Base-by-base conservation (phyloP, 2,888 invertebrate species). In the Blomia tropicalis region DNA sequence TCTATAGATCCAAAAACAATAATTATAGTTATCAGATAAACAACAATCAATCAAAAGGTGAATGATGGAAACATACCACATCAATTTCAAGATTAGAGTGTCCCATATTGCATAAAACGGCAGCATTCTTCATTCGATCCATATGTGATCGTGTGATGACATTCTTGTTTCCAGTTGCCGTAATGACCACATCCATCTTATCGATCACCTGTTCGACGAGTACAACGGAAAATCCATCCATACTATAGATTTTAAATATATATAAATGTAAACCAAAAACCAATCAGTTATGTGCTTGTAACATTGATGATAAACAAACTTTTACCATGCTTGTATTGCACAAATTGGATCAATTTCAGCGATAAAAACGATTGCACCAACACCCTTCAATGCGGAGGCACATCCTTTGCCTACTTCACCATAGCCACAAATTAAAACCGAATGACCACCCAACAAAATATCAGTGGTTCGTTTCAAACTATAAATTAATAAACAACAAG, bases 291-390 rank as follows among this genome's bases (percentile, higher is more conserved):
- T 36, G 36, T 36, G 36, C 36, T 36, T 36, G 36, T 11, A 36
- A 36, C 36, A n/a, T 27, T n/a, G 17, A n/a, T n/a, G n/a, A n/a
- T n/a, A n/a, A n/a, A n/a, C n/a, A n/a, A 32, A 2, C 59, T 63
- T 71, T 73, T 76, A 83, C 83, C 84, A 85, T 30, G 93, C 95
- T 77, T 95, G 95, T 41, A 95, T 77, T 27, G 93, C 95, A 76
- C 95, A 95, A 71, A 95, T 95, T 0, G 95, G 95, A 77, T 95
- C 95, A 69, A 95, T 91, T 79, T 95, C 95, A 27, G 93, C 92
- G 58, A 85, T 81, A 75, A 85, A 85, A 65, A 90, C 91, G 70
- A 92, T 87, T 75, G 91, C 88, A 17, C 95, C 95, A 66, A 95
- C 79, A 0, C 91, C 92, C 75, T 91, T 91, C 17, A 95, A 77